Evolutionary conservation across 1,140 invertebrate species (phyloP).

Genomic region (Macrotrachela quadricornifera): DNA sequence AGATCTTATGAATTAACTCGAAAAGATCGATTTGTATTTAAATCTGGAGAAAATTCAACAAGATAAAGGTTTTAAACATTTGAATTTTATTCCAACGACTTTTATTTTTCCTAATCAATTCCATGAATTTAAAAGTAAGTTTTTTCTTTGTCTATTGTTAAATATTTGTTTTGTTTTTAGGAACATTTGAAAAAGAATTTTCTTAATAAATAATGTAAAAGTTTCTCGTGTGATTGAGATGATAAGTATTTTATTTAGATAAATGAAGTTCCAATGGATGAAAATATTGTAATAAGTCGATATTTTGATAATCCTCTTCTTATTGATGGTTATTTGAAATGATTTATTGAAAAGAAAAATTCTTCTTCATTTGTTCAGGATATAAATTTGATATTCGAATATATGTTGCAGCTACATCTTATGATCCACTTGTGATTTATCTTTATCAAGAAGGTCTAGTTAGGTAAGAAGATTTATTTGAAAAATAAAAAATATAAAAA

Average conservation of each 20-base stretch:
- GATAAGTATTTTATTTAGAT: constrained; percentile 36
- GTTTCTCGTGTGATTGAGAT: neutral
- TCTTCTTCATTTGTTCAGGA: constrained; percentile 14
- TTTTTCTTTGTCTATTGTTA: neutral
- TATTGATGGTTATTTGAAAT: constrained; percentile 65
- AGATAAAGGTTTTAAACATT: constrained; percentile 53
- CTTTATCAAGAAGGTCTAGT: constrained; percentile 82
- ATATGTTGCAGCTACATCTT: constrained; percentile 79
- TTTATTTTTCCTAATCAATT: constrained; percentile 67
- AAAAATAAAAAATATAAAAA: too few species aligned
- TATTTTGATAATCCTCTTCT: constrained; percentile 80
- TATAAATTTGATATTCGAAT: constrained; percentile 76
- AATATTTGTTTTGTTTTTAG: constrained; percentile 15
- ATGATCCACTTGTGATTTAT: constrained; percentile 74
- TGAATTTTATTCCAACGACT: constrained; percentile 74
- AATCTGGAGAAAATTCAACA: constrained; percentile 53
- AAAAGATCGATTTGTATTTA: constrained; percentile 32
- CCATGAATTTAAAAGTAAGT: constrained; percentile 31
- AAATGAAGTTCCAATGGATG: constrained; percentile 67
- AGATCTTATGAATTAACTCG: constrained; percentile 44
- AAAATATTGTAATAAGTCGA: constrained; percentile 68
- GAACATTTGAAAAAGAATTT: constrained; percentile 48
- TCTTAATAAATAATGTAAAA: constrained; percentile 46
- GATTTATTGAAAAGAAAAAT: neutral
- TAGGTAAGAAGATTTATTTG: too few species aligned